Base-by-base conservation (phyloP, 2,888 invertebrate genomes). In the Drosophila imparisetae region DNA sequence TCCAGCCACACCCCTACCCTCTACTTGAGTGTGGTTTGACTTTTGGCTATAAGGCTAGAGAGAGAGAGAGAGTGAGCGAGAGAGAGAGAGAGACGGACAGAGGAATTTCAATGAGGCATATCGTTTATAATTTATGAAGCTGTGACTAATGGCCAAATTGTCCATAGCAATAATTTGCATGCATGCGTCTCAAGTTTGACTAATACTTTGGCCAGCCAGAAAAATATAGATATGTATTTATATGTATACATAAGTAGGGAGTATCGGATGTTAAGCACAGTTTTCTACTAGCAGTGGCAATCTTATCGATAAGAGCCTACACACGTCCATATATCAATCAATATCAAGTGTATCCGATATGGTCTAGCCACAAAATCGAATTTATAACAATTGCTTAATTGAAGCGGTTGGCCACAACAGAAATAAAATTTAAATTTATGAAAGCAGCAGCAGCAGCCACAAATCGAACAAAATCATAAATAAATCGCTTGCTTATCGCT, bases 381-480 rank as follows among this genome's bases (percentile, higher is more conserved):
- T 86, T 83, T 86, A 88, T 76, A 86, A 73, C 83, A 86, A 88
- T 86, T 86, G 86, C 83, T 86, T 86, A 88, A 86, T 86, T 88
- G 86, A 83, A 88, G 86, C 78, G 70, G 76, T 70, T 61, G 71
- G 69, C 72, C 68, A 83, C 45, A 72, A 34, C 53, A 52, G 6
- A 29, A 52, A 54, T 38, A 50, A 72, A 85, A 88, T 83, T 81
- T 80, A 86, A 86, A 86, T 88, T 86, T 86, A 86, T 83, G 82
- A 88, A 86, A 80, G 78, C 78, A 65, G 53, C 72, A 63, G 61
- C 69, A 32, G 32, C 66, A 65, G 65, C 72, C 66, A 55, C 58
- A 85, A 85, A 83, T 81, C 79, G 81, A 75, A 83, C 45, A 75
- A 78, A 86, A 88, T 88, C 86, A 88, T 86, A 86, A 86, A 86